These are phyloP conservation scores for Harmothoe impar DNA, from an alignment of 2,888 invertebrate species.

Conservation along the genomic window DNA sequence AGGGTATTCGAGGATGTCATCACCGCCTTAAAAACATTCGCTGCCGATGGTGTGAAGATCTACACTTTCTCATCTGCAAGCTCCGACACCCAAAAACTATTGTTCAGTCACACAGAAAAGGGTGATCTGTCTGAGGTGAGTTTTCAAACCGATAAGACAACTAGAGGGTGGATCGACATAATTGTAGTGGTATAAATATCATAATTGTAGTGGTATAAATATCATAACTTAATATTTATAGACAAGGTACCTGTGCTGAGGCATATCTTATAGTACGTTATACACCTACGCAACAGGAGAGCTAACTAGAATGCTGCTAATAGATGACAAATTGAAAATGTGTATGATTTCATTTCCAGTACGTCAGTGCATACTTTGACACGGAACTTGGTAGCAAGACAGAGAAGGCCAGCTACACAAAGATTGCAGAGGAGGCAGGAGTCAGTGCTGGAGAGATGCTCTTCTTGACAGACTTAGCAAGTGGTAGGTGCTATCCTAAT, in stretches of 20 bases:
- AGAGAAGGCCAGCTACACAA: constrained; percentile 90
- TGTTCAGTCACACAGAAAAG: constrained; percentile 90
- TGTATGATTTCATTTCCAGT: constrained; percentile 42
- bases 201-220: too few relatives aligned
- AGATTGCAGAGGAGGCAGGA: constrained; percentile 89
- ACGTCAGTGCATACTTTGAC: constrained; percentile 92
- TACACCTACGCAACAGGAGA: not conserved
- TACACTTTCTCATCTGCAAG: constrained; percentile 97
- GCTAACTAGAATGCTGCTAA: not conserved
- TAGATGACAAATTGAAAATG: too few relatives aligned
- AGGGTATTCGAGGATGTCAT: constrained; percentile 95
- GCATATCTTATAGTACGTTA: not conserved
- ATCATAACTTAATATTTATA: too few relatives aligned
- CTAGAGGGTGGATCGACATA: too few relatives aligned
- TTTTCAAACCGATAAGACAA: too few relatives aligned
- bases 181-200: too few relatives aligned
- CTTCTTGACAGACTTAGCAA: constrained; percentile 93
- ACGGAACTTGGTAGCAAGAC: constrained; percentile 92
- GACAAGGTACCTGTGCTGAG: too few relatives aligned
- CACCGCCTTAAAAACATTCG: constrained; percentile 89
- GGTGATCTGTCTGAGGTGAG: constrained; percentile 89
- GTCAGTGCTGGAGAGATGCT: constrained; percentile 88
- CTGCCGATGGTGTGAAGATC: constrained; percentile 87
- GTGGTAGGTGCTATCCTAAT: constrained; percentile 86
- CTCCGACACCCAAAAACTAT: constrained; percentile 93